Evolutionary conservation across 1,140 invertebrate species (phyloP), one percentile per base, ranked within the genome.

Genomic region (Drosophila leontia): DNA sequence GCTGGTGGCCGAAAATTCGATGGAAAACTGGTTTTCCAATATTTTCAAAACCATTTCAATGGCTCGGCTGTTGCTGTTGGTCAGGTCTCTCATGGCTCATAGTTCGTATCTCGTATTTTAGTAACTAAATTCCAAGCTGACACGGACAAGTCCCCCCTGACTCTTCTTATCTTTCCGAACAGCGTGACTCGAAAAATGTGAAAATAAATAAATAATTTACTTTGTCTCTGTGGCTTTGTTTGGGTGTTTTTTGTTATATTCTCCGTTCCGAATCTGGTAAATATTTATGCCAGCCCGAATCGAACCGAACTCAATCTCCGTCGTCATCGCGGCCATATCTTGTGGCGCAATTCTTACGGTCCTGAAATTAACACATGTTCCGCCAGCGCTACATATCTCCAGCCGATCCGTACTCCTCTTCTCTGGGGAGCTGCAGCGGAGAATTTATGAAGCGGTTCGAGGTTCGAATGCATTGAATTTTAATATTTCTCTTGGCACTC

Each of bases 11-110:
- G 17, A 50, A 55, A 87, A 78, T 86, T 83, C 76, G 44, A 72
- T 56, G n/a, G 68, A 80, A 88, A 88, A 90, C 81, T 75, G 50
- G 80, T 81, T 88, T 79, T 84, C 61, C 69, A 84, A 88, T 88
- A 84, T 87, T 87, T 87, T 68, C 12, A 64, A 87, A 84, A 78
- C 58, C 72, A 62, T 84, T 83, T 60, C 34, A 34, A 34, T 29
- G 51, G n/a, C 53, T 60, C 48, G 29, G 17, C 58, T 60, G 53
- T 72, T 71, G 53, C 55, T 42, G 53, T 32, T 72, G 58, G 76
- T 78, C 75, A 78, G 75, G 74, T 75, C 51, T 23, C 17, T 37
- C 51, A 7, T 19, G 6, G 48, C 29, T 41, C 12, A 48, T 57
- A 50, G 50, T 44, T 71, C 71, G 53, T 55, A 67, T 63, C 70